Percentiles rank a stretch among this genome's conserved stretches.
These are phyloP conservation scores for Trachelus iudaicus DNA, from an alignment of 2,888 invertebrate species.

Conservation along the genomic window DNA sequence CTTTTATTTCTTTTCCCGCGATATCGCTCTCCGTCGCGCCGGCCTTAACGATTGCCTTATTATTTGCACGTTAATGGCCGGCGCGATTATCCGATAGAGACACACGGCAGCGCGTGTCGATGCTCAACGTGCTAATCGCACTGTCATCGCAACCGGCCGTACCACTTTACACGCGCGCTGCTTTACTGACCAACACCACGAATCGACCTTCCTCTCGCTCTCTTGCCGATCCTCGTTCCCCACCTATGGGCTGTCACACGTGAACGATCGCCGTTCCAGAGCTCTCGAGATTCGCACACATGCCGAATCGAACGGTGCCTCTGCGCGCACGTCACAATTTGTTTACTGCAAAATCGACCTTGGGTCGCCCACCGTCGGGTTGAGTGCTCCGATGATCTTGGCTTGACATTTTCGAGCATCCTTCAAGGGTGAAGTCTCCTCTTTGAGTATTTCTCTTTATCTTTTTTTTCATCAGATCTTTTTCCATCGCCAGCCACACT, in stretches of 20 bases:
- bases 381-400: constrained; percentile 39
- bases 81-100: no score
- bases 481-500: background rate
- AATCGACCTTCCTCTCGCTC: background rate
- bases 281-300: no score
- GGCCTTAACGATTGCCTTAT: no score
- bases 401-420: constrained; percentile 32
- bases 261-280: no score
- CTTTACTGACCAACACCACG: no score
- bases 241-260: background rate
- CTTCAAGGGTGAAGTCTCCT: background rate
- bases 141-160: no score
- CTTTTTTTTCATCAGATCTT: background rate
- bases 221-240: constrained; percentile 11
- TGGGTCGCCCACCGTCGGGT: constrained; percentile 36
- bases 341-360: constrained; percentile 35
- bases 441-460: background rate
- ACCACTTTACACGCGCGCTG: no score
- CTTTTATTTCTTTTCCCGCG: no score
- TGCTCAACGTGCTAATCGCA: no score
- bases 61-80: no score
- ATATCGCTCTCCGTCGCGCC: no score
- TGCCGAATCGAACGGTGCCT: background rate
- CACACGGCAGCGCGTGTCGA: no score
- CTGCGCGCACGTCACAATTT: constrained; percentile 22